These are phyloP conservation scores for Melanaphis sacchari DNA, from an alignment of 1,140 invertebrate genomes.

Conservation along the genomic window DNA sequence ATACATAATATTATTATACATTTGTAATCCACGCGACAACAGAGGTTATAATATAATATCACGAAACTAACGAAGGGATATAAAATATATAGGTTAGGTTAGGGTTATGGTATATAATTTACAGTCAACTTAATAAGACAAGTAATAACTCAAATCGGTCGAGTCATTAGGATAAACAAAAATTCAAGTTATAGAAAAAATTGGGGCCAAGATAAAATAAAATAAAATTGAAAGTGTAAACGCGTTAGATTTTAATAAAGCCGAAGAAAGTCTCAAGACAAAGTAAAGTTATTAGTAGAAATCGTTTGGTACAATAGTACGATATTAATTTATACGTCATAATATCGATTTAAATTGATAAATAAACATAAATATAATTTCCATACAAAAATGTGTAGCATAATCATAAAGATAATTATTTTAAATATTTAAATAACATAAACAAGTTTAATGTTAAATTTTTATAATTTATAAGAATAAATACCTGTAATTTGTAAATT, in stretches of 20 bases:
- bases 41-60: no score
- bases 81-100: no score
- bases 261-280: background rate
- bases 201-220: no score
- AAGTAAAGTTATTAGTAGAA: slow-evolving; percentile 26
- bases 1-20: background rate
- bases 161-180: no score
- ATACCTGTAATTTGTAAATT: background rate
- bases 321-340: background rate
- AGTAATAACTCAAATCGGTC: no score
- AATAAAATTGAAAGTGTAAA: no score
- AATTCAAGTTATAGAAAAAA: no score
- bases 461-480: slow-evolving; percentile 16
- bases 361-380: slow-evolving; percentile 28
- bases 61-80: no score
- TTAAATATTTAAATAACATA: slow-evolving; percentile 22
- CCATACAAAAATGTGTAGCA: slow-evolving; percentile 18
- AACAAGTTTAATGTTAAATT: slow-evolving; percentile 16
- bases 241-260: background rate
- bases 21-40: no score
- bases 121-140: no score
- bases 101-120: no score
- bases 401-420: slow-evolving; percentile 25
- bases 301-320: slow-evolving; percentile 18
- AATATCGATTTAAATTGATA: slow-evolving; percentile 17